Evolutionary conservation across 2,797 vertebrate species (phyloP), one percentile per base, ranked within the genome.

Genomic region (Pseudochaenichthys georgianus): DNA sequence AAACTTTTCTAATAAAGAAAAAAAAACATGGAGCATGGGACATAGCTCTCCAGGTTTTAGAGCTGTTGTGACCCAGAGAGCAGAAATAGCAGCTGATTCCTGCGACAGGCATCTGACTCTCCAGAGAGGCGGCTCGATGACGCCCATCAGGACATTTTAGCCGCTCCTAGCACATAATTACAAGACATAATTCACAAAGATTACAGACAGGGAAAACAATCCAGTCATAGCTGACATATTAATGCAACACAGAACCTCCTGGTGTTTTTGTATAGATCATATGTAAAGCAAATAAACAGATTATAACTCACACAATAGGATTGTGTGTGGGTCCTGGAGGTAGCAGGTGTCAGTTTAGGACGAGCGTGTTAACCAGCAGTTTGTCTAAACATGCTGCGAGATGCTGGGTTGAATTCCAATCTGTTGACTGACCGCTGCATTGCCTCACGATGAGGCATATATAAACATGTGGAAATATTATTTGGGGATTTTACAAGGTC

Each of bases 81-180:
- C 90, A 89, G 86, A 92, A 95, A 95, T 95, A 95, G 88, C 88
- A 64, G 28, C 34, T 89, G 92, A 94, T 77, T 88, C 81, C 81
- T 80, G 69, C 67, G 16, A 77, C 79, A 91, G 94, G 92, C 91
- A 95, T 95, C 87, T 95, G 89, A 86, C 93, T 93, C 89, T 93
- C 89, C 81, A 80, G 86, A 86, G 85, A 87, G 74, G 86, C 87
- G 85, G 88, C 77, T 82, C 71, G 68, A 88, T 90, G 87, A 90
- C 83, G 64, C 87, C 79, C 80, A 75, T 76, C 80, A 63, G 62
- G 67, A 77, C 77, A 58, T 83, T 74, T 91, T 91, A 90, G 85
- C 86, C 66, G 67, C 80, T 74, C 88, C 57, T 9, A 21, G 64
- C 57, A 51, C 43, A 67, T 87, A 84, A 86, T 87, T 77, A 78